Percentiles rank a stretch among this genome's conserved stretches.
These are phyloP conservation scores for Drosophila cognata DNA, from an alignment of 2,888 invertebrate species.

Conservation along the genomic window DNA sequence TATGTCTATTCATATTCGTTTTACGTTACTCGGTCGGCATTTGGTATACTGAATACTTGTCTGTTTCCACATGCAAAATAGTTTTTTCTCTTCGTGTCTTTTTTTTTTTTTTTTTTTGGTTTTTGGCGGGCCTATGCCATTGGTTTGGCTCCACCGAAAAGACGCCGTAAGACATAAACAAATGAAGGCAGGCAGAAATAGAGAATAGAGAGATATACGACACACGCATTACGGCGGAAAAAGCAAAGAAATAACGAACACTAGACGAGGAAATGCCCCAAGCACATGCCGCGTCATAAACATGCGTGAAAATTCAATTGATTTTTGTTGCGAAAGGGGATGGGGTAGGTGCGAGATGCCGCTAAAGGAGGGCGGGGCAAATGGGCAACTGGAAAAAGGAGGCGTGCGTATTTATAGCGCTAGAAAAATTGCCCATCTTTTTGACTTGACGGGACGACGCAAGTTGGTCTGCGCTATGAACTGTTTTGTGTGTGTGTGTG, in stretches of 20 bases:
- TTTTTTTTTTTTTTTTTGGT: constrained; percentile 3
- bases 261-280: constrained; percentile 59
- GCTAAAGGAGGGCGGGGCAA: constrained; percentile 2
- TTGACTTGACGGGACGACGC: constrained; percentile 22
- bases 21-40: constrained; percentile 17
- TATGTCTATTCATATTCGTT: constrained; percentile 37
- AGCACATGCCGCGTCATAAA: constrained; percentile 60
- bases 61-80: constrained; percentile 52
- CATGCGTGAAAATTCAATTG: constrained; percentile 80
- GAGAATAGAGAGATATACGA: constrained; percentile 58
- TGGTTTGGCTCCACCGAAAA: constrained; percentile 5
- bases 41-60: constrained; percentile 10
- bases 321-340: constrained; percentile 47
- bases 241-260: constrained; percentile 21
- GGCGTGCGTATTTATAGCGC: constrained; percentile 71
- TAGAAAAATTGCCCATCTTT: constrained; percentile 65
- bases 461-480: constrained; percentile 26
- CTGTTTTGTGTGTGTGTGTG: constrained; percentile 10
- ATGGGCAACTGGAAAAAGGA: constrained; percentile 31
- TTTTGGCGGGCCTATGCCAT: constrained; percentile 27
- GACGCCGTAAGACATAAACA: constrained; percentile 67
- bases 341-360: constrained; percentile 1
- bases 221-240: constrained; percentile 43
- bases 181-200: constrained; percentile 58
- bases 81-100: constrained; percentile 11